Evolutionary conservation across 2,113 vertebrate species (phyloP), one percentile per base, ranked within the genome.

Genomic region (Odontesthes bonariensis): DNA sequence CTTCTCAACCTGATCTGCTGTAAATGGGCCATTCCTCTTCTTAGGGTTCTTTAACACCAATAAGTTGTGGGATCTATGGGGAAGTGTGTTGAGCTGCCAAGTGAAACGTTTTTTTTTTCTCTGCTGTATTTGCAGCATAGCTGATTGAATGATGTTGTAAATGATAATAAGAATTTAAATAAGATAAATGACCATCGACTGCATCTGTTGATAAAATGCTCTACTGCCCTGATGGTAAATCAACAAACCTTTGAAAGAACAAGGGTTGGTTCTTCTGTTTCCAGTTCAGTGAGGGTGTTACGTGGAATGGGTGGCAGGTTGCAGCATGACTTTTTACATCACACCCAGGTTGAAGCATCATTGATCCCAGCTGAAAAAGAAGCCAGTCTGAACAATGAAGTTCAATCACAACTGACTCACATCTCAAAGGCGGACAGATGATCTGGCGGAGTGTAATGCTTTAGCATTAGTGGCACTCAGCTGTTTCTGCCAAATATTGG

Each of bases 301-400:
- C 86, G n/a, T 31, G 91, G 88, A 85, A 86, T 87, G 91, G 92
- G 92, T 91, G 93, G 91, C 94, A 95, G 95, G 93, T 96, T 96
- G 95, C 93, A 94, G 92, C 93, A 89, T 72, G 40, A 46, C 89
- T 64, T 94, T 96, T 95, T 95, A 95, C 95, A 97, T 97, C 96
- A 95, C 94, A 87, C 93, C 94, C 94, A 91, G 95, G 95, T 95
- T 96, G 96, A 96, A 96, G 94, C 95, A 92, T 94, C 97, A 96
- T 96, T 98, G 97, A 97, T 97, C 96, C 94, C 97, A 97, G 96
- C 95, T 96, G 96, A 96, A 96, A 95, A 96, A 95, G 82, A 66
- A 90, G 82, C 77, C 95, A 93, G 94, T 95, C 94, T 94, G 95
- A 95, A 97, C 96, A 97, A 98, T 97, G 96, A 96, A 95, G 95